Base-by-base conservation (phyloP, 2,113 vertebrate species). In the Benitochromis conjunctus region DNA sequence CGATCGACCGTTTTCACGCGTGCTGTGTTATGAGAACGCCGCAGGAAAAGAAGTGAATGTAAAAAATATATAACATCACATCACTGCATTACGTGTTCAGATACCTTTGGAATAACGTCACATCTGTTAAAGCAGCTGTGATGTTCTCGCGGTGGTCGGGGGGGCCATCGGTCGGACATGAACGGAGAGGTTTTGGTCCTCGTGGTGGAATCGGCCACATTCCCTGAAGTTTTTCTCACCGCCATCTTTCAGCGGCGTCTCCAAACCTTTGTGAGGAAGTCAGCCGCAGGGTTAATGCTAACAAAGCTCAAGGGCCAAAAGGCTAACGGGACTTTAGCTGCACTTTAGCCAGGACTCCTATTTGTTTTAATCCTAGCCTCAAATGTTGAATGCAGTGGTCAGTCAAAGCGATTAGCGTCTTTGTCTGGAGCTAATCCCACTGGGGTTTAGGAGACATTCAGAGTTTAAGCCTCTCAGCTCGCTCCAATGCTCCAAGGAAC, bases 401-500 rank as follows among this genome's bases (percentile, higher is more conserved):
- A 80, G 85, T 91, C 95, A 92, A 94, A 95, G 95, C 88, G 53
- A 96, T 96, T 93, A 96, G 92, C 9, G 6, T 89, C 90, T 92
- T 88, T 94, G 92, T 92, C 84, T 90, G 80, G 88, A 95, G 95
- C 55, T 91, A 95, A 91, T 93, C 91, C 82, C 38, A 89, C 93
- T 66, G 92, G 9, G 89, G 95, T 95, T 95, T 94, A 95, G 92
- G 93, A 91, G 90, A 94, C 43, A 76, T 76, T 76, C 26, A 76
- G 87, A 86, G 91, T 86, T 90, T 94, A 93, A 95, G 76, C 87
- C 26, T 89, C 95, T 94, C 91, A 29, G 6, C 88, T 94, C 94
- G 95, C 94, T 97, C 96, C 96, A 96, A 96, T 95, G 95, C 95
- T 95, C 92, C 90, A 92, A 96, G 92, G 41, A 83, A 95, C 69